Percentiles rank a stretch among this genome's conserved stretches.
Evolutionary conservation across 53 echinoderm and acorn worm genomes (phyloP).

Genomic region (Echinometra lucunter): DNA sequence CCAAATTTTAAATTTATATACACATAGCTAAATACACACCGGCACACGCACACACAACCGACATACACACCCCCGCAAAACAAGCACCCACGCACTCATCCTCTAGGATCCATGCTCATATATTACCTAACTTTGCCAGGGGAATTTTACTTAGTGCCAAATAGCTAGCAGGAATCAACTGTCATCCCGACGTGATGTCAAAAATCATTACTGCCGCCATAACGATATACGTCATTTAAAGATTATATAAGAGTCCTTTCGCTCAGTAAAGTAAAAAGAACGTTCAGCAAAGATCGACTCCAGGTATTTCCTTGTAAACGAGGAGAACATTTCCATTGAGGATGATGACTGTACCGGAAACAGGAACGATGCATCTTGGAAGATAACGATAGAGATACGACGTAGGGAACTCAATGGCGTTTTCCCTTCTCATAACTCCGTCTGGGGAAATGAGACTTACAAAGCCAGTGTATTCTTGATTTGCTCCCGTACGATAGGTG

Average conservation of each 20-base stretch:
- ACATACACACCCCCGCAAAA: neutral
- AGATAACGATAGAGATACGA: constrained; percentile 58
- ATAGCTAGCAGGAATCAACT: no score
- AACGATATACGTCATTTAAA: no score
- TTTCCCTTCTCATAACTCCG: constrained; percentile 20
- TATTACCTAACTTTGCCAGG: neutral
- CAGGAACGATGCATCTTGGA: constrained; percentile 49
- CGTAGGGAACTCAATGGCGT: constrained; percentile 58
- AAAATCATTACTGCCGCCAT: no score
- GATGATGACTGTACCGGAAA: constrained; percentile 43
- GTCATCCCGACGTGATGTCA: no score
- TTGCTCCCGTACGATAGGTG: neutral
- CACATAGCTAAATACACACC: no score
- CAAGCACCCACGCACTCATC: neutral
- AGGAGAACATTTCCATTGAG: constrained; percentile 54
- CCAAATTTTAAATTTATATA: no score
- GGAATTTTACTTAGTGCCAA: no score
- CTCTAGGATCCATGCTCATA: neutral
- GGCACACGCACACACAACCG: neutral
- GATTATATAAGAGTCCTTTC: no score
- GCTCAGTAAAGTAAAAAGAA: no score
- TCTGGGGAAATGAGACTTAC: constrained; percentile 39
- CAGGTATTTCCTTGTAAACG: constrained; percentile 38
- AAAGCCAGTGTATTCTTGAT: neutral
- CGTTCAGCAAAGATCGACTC: constrained; percentile 32